phyloP scores from a whole-genome alignment of 2,797 vertebrate species.

The Phoebastria nigripes region DNA sequence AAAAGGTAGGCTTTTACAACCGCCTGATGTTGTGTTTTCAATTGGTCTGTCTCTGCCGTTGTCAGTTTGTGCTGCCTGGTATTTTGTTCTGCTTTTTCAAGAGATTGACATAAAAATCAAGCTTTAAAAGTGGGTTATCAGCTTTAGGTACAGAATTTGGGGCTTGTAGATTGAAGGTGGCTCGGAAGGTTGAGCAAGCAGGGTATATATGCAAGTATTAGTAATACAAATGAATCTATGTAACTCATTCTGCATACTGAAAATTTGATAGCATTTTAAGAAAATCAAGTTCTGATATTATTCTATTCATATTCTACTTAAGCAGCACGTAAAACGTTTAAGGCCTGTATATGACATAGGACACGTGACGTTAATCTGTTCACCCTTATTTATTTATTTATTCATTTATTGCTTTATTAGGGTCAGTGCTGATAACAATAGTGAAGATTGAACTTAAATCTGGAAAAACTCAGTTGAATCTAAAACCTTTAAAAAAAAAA shows the following conservation, averaged over 20 bases:
- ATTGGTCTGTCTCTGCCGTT: not conserved
- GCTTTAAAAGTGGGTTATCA: not conserved
- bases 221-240: not conserved
- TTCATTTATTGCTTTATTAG: not conserved
- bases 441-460: not conserved
- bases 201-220: not conserved
- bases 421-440: not conserved
- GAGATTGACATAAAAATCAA: not conserved
- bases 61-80: not conserved
- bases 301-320: not conserved
- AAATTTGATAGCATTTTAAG: not conserved
- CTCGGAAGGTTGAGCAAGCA: not conserved
- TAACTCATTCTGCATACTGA: not conserved
- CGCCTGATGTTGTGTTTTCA: not conserved
- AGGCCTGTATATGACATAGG: not conserved
- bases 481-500: not conserved
- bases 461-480: not conserved
- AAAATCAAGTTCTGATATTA: not conserved
- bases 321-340: not conserved
- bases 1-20: not conserved
- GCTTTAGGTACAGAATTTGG: not conserved
- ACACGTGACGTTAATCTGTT: not conserved
- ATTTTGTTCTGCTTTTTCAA: not conserved
- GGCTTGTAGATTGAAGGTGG: not conserved
- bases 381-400: not conserved